Base-by-base conservation (phyloP, 1,140 invertebrate genomes). In the Holcopasites calliopsidis region DNA sequence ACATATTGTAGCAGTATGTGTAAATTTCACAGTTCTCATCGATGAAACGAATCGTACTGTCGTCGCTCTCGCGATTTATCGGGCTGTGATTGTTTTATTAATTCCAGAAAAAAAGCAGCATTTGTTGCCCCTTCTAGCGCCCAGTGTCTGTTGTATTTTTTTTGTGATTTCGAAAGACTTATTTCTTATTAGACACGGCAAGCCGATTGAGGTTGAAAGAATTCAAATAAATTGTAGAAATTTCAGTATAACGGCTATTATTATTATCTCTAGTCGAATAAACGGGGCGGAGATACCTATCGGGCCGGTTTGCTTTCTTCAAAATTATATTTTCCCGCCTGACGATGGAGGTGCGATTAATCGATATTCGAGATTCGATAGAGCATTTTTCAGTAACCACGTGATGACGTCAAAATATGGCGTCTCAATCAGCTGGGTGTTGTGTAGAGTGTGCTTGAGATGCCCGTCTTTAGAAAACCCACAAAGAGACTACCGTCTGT, bases 361-460 rank as follows among this genome's bases (percentile, higher is more conserved):
- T 79, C 69, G 77, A 58, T 49, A 33, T 69, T 60, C 54, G 33
- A 58, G 65, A 42, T 42, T 13, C 65, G 65, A 75, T 68, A 68
- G 6, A 33, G 42, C 35, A 55, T 50, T 50, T 64, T 70, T 60
- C 60, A 60, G 47, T 33, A 47, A 70, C 52, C 61, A 77, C 73
- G 74, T 58, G 82, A 80, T 91, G 90, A 91, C 90, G 90, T 91
- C 89, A 90, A 77, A 90, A 89, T 77, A 91, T 91, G 90, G 90
- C 88, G 86, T 86, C 82, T 77, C 84, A 88, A 92, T 92, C 91
- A 92, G 91, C 91, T 92, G 91, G 91, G 86, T 90, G 87, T 89
- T 91, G 89, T 91, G 89, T 90, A 88, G 87, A 90, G 89, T 87
- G 88, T 90, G 90, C 84, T 85, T 86, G 87, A 85, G 87, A 90